Evolutionary conservation across 2,113 vertebrate genomes (phyloP).

Genomic region (Carassius carassius): DNA sequence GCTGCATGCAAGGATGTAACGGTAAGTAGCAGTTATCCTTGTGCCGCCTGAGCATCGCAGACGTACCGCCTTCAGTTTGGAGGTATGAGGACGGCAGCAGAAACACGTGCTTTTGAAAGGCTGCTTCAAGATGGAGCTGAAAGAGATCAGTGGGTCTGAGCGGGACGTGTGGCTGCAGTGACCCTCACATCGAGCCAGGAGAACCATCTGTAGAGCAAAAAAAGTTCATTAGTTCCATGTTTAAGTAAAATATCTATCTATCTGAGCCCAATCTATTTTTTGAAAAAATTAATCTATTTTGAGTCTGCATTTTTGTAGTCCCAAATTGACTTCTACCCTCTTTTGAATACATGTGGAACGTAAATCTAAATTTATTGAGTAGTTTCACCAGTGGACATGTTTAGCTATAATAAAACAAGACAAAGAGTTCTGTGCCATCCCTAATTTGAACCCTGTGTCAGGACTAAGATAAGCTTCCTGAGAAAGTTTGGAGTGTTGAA

Average conservation of each 20-base stretch:
- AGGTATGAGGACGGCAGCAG: slow-evolving; percentile 95
- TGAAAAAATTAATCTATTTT: too few relatives aligned
- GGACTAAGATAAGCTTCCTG: slow-evolving; percentile 53
- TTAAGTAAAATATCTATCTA: neutral
- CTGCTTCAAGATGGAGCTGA: slow-evolving; percentile 93
- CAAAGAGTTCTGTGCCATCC: neutral
- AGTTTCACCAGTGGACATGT: neutral
- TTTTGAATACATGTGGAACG: too few relatives aligned
- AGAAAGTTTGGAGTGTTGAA: slow-evolving; percentile 48
- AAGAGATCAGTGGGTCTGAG: slow-evolving; percentile 93
- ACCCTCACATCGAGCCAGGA: slow-evolving; percentile 93
- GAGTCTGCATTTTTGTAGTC: too few relatives aligned
- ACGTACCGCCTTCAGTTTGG: slow-evolving; percentile 94
- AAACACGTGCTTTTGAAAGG: slow-evolving; percentile 93
- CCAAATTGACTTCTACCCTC: too few relatives aligned
- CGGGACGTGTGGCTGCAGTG: slow-evolving; percentile 91
- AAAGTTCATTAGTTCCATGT: neutral
- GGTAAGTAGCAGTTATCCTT: slow-evolving; percentile 92
- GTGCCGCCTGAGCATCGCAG: slow-evolving; percentile 89
- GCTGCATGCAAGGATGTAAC: slow-evolving; percentile 96
- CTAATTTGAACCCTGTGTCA: slow-evolving; percentile 47
- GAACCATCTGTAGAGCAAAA: slow-evolving; percentile 84
- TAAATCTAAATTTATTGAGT: too few relatives aligned
- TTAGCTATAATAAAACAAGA: neutral
- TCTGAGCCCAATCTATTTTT: too few relatives aligned